Evolutionary conservation across 1,140 invertebrate species (phyloP).

Genomic region (Drosophila kikkawai): DNA sequence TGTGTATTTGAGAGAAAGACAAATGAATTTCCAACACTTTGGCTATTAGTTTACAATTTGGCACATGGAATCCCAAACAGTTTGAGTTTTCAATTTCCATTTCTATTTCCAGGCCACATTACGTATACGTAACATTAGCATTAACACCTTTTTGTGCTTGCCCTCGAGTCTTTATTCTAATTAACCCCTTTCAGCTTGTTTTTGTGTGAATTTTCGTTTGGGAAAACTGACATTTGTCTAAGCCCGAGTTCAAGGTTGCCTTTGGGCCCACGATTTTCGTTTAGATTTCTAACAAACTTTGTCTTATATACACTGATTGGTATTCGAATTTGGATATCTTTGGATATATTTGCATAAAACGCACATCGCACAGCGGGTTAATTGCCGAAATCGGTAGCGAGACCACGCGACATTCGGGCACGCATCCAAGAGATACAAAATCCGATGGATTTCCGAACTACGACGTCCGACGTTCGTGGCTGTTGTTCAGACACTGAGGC

Average conservation of each 20-base stretch:
- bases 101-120: conserved; percentile 47
- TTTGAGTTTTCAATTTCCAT: conserved; percentile 41
- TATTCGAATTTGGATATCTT: background rate
- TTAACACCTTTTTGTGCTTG: conserved; percentile 54
- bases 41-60: conserved; percentile 53
- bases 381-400: conserved; percentile 24
- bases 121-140: conserved; percentile 65
- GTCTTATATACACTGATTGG: conserved; percentile 28
- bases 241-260: conserved; percentile 39
- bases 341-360: conserved; percentile 43
- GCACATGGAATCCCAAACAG: conserved; percentile 3
- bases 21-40: conserved; percentile 37
- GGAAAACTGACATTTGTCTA: conserved; percentile 50
- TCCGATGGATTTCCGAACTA: conserved; percentile 10
- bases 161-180: conserved; percentile 20
- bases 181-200: conserved; percentile 14
- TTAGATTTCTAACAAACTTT: conserved; percentile 22
- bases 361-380: conserved; percentile 23
- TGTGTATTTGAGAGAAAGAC: background rate
- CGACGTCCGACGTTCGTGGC: conserved; percentile 60
- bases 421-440: conserved; percentile 38
- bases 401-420: conserved; percentile 32
- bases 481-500: conserved; percentile 72
- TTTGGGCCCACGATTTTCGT: conserved; percentile 6
- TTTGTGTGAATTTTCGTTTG: conserved; percentile 27